Conservation (phyloP, 2,113 vertebrate species). For the Microcebus lehilahytsara region DNA sequence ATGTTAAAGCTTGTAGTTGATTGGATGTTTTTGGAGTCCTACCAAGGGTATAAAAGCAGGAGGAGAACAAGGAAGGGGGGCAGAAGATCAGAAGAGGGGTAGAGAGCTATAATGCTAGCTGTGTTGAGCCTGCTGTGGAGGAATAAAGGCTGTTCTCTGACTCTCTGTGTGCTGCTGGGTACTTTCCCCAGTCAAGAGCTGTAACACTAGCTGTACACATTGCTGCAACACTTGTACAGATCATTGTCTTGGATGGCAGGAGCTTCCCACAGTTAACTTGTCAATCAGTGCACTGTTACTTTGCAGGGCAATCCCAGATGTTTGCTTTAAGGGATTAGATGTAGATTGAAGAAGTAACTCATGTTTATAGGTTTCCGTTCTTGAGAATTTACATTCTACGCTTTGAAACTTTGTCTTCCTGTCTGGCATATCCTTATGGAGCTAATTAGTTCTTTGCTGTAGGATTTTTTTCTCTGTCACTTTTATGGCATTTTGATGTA, state of each 20-base stretch:
- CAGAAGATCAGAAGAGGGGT: too few relatives aligned
- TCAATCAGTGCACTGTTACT: neutral
- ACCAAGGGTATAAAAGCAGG: too few relatives aligned
- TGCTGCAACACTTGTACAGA: too few relatives aligned
- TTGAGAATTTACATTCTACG: neutral
- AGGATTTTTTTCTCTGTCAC: neutral
- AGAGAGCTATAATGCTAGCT: too few relatives aligned
- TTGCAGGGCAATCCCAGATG: neutral
- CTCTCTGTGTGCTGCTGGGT: too few relatives aligned
- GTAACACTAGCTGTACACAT: too few relatives aligned
- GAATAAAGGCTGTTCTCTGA: too few relatives aligned
- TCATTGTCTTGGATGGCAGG: neutral
- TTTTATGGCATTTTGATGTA: neutral
- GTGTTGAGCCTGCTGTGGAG: too few relatives aligned
- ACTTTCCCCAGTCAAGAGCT: too few relatives aligned
- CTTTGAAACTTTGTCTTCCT: neutral
- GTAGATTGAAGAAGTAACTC: neutral
- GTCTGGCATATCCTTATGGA: neutral
- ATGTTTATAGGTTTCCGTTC: neutral
- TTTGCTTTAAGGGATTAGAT: neutral
- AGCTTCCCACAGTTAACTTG: neutral
- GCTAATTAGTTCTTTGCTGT: neutral
- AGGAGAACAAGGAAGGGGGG: too few relatives aligned
- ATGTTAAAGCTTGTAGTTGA: too few relatives aligned
- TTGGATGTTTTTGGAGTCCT: too few relatives aligned